Evolutionary conservation across 2,113 vertebrate species (phyloP), one percentile per base, ranked within the genome.

Genomic region (Agelaius phoeniceus): DNA sequence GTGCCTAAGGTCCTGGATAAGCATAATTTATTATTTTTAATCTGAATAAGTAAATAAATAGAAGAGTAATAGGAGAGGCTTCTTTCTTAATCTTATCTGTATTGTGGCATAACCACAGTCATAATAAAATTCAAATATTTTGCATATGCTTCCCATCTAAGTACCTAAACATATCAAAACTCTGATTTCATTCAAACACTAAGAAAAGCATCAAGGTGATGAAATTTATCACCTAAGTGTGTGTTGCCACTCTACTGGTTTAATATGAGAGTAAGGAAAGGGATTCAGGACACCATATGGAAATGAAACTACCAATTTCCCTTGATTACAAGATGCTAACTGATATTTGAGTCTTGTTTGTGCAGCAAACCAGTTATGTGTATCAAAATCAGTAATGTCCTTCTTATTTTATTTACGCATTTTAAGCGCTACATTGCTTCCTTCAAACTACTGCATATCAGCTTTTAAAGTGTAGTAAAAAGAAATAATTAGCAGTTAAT

Each of bases 21-120:
- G 46, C 65, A 78, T 52, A 8, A 85, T 90, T 83, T 94, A 76
- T 72, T 93, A 66, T 85, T 96, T 90, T 85, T 88, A 91, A 92
- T 79, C 67, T 52, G 89, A 91, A 67, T 72, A 85, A 93, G 46
- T 90, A 93, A 88, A 93, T 69, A 95, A 87, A 91, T 57, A 61
- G 49, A 72, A 44, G 21, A 96, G 11, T 72, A 69, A 76, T 17
- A 28, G 18, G 6, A 79, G 26, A 88, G 73, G 35, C 23, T 83
- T 79, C 41, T 92, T 83, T 28, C 35, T 86, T 84, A 88, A 77
- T 89, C 37, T 44, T n/a, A 58, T 74, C 23, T 6, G 1, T 46
- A 58, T 37, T 66, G 39, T 58, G 63, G 23, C 63, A 69, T 59
- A 74, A 80, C 27, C 20, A 44, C 7, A 66, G 15, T 23, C 28